A percentile compares a stretch with the other conserved stretches of the same genome.
Conservation (phyloP, 2,797 vertebrate species). For the Staurois parvus region DNA sequence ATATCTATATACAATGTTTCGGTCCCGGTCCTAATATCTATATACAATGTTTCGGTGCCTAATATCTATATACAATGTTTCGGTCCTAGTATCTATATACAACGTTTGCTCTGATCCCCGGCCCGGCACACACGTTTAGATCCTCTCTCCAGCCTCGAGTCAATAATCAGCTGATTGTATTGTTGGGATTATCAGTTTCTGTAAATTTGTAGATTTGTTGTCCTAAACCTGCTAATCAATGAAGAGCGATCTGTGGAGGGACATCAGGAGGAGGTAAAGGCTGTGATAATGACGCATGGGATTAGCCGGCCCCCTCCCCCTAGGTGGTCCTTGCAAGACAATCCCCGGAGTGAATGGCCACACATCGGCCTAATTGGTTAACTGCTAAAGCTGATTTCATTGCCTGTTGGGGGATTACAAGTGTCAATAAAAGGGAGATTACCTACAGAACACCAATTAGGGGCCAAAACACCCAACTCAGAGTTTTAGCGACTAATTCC, state of each 20-base stretch:
- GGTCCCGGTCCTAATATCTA: too few species aligned
- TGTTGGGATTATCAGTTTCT: constrained; percentile 6
- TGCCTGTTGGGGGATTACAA: constrained; percentile 63
- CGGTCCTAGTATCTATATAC: too few species aligned
- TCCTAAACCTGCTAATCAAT: constrained; percentile 39
- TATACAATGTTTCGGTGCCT: too few species aligned
- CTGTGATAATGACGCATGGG: constrained; percentile 59
- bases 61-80: too few species aligned
- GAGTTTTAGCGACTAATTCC: constrained; percentile 70
- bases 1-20: too few species aligned
- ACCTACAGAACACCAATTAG: constrained; percentile 68
- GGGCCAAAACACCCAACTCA: constrained; percentile 69
- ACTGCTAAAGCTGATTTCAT: constrained; percentile 67
- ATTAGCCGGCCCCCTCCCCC: constrained; percentile 64
- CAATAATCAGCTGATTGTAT: constrained; percentile 28
- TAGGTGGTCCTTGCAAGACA: constrained; percentile 72
- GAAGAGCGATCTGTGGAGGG: neutral
- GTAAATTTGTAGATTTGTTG: constrained; percentile 19
- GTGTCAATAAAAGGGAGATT: constrained; percentile 73
- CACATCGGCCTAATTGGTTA: constrained; percentile 72
- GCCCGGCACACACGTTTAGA: constrained; percentile 2
- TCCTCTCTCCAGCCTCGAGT: neutral
- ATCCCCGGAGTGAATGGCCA: constrained; percentile 65
- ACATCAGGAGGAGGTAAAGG: constrained; percentile 59
- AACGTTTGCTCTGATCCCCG: too few species aligned